These are phyloP conservation scores for Drosophila saltans DNA, from an alignment of 1,140 invertebrate genomes.

Conservation along the genomic window DNA sequence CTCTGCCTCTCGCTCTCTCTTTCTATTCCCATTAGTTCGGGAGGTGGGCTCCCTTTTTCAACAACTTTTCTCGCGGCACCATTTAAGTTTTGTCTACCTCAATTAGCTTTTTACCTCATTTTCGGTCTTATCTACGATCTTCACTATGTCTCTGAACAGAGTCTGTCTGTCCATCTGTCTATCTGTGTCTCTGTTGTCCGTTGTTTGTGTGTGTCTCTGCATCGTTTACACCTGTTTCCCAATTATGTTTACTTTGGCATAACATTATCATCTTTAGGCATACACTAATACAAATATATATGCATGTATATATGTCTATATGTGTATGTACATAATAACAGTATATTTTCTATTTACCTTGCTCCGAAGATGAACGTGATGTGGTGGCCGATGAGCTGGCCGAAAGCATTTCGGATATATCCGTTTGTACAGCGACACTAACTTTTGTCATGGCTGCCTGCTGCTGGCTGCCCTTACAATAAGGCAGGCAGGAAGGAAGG, in stretches of 20 bases:
- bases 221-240: constrained; percentile 69
- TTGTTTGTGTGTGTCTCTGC: constrained; percentile 13
- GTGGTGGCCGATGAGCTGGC: constrained; percentile 66
- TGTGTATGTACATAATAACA: background rate
- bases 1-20: background rate
- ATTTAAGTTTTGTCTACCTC: background rate
- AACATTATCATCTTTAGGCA: constrained; percentile 40
- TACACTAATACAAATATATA: background rate
- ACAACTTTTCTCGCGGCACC: background rate
- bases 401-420: constrained; percentile 75
- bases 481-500: background rate
- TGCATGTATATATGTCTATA: too few relatives aligned
- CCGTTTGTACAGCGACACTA: constrained; percentile 79
- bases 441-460: constrained; percentile 59
- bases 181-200: constrained; percentile 4
- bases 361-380: constrained; percentile 76
- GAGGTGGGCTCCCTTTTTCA: background rate
- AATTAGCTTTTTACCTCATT: constrained; percentile 39
- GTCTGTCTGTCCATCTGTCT: background rate
- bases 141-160: background rate
- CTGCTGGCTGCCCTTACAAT: background rate
- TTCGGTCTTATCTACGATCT: constrained; percentile 40
- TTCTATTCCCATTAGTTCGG: too few relatives aligned
- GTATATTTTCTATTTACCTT: constrained; percentile 66
- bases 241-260: constrained; percentile 62